These are phyloP conservation scores for Fabriciana adippe DNA, from an alignment of 2,888 invertebrate species.

Conservation along the genomic window DNA sequence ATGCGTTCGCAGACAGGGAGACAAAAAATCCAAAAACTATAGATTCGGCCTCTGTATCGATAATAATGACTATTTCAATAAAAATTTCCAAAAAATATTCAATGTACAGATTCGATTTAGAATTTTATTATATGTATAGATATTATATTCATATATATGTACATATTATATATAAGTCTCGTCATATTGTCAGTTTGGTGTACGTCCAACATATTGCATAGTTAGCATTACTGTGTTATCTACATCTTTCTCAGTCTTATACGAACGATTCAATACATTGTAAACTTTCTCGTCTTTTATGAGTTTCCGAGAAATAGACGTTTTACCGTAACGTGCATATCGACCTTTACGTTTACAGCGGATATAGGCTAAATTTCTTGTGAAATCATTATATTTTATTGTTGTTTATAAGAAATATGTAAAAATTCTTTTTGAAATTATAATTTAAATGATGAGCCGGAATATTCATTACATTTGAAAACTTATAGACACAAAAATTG, in stretches of 20 bases:
- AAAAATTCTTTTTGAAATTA: not conserved
- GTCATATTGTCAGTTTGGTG: conserved; percentile 16
- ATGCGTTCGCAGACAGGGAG: too few relatives aligned
- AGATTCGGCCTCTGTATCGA: too few relatives aligned
- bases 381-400: conserved; percentile 6
- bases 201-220: conserved; percentile 30
- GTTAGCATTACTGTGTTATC: conserved; percentile 28
- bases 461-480: too few relatives aligned
- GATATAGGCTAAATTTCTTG: conserved; percentile 3
- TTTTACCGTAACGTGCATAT: conserved; percentile 3
- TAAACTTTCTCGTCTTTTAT: conserved; percentile 10
- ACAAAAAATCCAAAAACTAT: too few relatives aligned
- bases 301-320: conserved; percentile 1
- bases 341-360: not conserved
- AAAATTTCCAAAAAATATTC: too few relatives aligned
- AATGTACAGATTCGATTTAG: too few relatives aligned
- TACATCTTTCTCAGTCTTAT: conserved; percentile 17
- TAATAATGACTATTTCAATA: too few relatives aligned
- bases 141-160: too few relatives aligned
- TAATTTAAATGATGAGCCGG: not conserved
- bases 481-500: too few relatives aligned
- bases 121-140: too few relatives aligned
- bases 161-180: too few relatives aligned
- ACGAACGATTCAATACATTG: conserved; percentile 8
- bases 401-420: not conserved